These are phyloP conservation scores for Siniperca knerii DNA, from an alignment of 2,113 vertebrate species.

Conservation along the genomic window DNA sequence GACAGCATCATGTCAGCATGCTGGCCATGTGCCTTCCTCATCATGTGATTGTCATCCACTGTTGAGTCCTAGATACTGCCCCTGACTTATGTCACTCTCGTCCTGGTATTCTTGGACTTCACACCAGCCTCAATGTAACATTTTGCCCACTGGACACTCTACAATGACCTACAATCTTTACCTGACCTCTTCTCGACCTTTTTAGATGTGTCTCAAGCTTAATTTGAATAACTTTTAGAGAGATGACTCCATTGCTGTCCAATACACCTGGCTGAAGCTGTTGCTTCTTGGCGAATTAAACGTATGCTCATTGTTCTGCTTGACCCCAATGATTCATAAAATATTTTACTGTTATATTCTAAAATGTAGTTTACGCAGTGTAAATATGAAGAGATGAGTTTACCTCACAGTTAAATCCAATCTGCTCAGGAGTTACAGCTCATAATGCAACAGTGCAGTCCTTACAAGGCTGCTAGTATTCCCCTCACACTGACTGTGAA, in stretches of 20 bases:
- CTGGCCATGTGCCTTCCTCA: not conserved
- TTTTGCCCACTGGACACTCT: too few species aligned
- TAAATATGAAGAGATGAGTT: not conserved
- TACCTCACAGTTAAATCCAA: not conserved
- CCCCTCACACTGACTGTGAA: not conserved
- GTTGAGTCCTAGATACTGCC: not conserved
- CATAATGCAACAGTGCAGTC: not conserved
- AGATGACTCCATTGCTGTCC: not conserved
- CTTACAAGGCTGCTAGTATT: not conserved
- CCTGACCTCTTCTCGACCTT: not conserved
- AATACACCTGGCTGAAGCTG: not conserved
- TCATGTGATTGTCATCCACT: slow-evolving; percentile 29
- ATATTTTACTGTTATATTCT: not conserved
- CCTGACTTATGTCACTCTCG: not conserved
- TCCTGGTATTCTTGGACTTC: not conserved
- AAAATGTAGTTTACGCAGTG: not conserved
- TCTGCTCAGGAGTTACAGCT: not conserved
- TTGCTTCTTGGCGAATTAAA: not conserved
- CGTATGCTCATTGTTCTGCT: not conserved
- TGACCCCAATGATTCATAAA: not conserved
- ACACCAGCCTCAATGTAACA: not conserved
- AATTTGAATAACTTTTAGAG: not conserved
- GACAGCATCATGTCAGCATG: slow-evolving; percentile 10
- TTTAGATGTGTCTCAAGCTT: not conserved
- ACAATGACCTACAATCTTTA: not conserved